Evolutionary conservation across 2,888 invertebrate genomes (phyloP), one percentile per base, ranked within the genome.

Genomic region (Tenthredo amoena): DNA sequence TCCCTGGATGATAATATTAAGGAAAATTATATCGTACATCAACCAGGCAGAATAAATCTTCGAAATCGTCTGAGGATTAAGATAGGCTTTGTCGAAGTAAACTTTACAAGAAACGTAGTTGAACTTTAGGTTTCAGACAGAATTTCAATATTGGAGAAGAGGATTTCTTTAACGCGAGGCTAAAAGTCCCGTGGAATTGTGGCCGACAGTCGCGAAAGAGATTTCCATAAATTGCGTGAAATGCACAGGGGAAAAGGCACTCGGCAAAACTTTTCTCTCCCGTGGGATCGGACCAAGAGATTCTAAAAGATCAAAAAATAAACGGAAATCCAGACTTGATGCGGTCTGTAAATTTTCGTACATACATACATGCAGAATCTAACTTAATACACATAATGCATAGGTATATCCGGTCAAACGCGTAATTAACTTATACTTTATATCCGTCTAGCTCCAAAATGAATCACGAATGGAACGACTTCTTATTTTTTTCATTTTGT

Each of bases 131-230:
- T 21, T 81, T 62, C 31, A 18, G n/a, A 81, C 50, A 18, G 62
- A 81, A 81, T 81, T 81, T 62, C 58, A 58, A 81, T 58, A 37
- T 26, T 26, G 71, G 26, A 21, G 40, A 21, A 62, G 58, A 62
- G 62, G 81, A 81, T 81, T 62, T 37, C 58, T 62, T 81, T 81
- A 81, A 81, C 81, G 62, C 62, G 37, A 40, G 62, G 81, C 37
- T 81, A 81, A 40, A 81, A 37, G 81, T 62, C 58, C 21, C 37
- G 12, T 18, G 62, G 40, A 81, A 81, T 62, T 81, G 81, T 62
- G 81, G 81, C 58, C 81, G 81, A 81, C 62, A 81, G 37, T 81
- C 81, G 81, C 37, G 21, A 81, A 81, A 81, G 58, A 81, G 81
- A 81, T 81, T 62, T 81, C 81, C 81, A 81, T 81, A 81, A 81